Base-by-base conservation (phyloP, 92 coral and sea anemone species). In the Zoanthus gigantus region DNA sequence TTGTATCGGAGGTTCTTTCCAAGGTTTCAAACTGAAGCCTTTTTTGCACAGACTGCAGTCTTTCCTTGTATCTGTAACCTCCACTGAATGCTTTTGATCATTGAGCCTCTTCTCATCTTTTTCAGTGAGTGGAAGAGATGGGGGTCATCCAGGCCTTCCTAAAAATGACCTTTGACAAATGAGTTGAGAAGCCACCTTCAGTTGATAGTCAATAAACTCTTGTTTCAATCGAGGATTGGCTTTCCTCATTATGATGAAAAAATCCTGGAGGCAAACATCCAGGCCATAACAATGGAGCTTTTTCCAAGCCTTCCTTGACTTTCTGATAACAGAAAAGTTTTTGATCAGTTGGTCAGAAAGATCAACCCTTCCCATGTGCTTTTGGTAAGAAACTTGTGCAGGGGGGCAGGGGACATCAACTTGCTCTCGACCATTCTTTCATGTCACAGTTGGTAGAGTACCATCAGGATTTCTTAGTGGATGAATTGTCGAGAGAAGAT, bases 301-400 rank as follows among this genome's bases (percentile, higher is more conserved):
- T 81, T 88, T 88, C 91, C 87, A 88, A 44, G 88, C 91, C 54
- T 88, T 88, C 18, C 91, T 65, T 37, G 88, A 88, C 42, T 88
- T 88, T 74, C 71, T 87, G 13, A 87, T 71, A 14, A 78, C 85
- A 66, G 75, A 75, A 6, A 87, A 87, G 18, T 77, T 87, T 37
- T 42, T 17, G 12, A 63, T 1, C 18, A 87, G 28, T 79, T 87
- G 90, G 11, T 87, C 90, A 3, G 86, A 67, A 23, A 87, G 71
- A 18, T 78, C 61, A 7, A 77, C 23, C 23, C 23, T 23, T 23
- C 23, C 23, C 23, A 23, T 23, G 23, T 23, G 23, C 23, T 23
- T 23, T 23, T 23, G 23, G 23, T 23, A 23, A 23, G 23, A 23
- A 23, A 23, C 23, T 23, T 23, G 23, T 23, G 23, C 23, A 23